Base-by-base conservation (phyloP, 2,888 invertebrate species). In the Xylota sylvarum region DNA sequence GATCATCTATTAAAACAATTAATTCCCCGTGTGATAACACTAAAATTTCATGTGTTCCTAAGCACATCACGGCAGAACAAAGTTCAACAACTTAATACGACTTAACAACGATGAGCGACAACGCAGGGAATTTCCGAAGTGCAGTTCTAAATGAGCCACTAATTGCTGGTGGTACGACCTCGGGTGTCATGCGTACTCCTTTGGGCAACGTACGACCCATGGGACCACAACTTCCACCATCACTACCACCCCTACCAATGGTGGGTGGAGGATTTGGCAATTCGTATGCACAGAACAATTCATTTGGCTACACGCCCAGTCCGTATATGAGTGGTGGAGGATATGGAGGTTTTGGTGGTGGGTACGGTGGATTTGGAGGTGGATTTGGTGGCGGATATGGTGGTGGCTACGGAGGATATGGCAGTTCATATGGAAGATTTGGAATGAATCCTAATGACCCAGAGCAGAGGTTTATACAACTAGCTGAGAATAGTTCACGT, bases 401-500 rank as follows among this genome's bases (percentile, higher is more conserved):
- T 43, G 89, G 89, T 48, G 90, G 89, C 70, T 91, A 90, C 76
- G 90, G 91, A 4, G 90, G 90, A 72, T 89, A 88, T 46, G 89
- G 89, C 27, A 89, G 90, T n/a, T 89, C 90, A 89, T 90, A 90
- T 88, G 92, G 89, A 77, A 89, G 92, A 48, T 92, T 89, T 74
- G 91, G 92, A 6, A 88, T 89, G 74, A 91, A 90, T 88, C 83
- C 88, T 12, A 89, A 90, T 81, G 92, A 92, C 88, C 91, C 92
- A 4, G 93, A 93, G 83, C 89, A 90, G 23, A 90, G 96, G 89
- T 97, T 98, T 90, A 95, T 97, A 65, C 97, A 97, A 91, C 94
- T 97, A 90, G 98, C 98, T 0, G 98, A 98, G 92, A 98, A 98
- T 89, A 97, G 96, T 89, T 97, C 98, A 0, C 94, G 98, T 56